phyloP scores from a whole-genome alignment of 2,113 vertebrate species.

The Thalassoma bifasciatum region DNA sequence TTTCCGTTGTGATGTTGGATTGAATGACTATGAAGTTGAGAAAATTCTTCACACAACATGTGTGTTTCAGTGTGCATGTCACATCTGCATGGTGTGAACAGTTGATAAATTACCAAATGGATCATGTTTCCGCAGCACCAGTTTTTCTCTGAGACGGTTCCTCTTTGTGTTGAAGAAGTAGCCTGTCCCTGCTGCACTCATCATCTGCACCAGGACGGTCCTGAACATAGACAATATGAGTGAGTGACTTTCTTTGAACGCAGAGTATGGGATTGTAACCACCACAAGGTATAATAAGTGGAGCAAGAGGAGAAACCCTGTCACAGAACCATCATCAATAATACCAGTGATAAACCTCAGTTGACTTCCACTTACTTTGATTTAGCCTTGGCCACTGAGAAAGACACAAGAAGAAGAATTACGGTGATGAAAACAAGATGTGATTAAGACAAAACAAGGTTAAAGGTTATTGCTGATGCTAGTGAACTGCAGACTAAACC shows the following conservation, averaged over 20 bases:
- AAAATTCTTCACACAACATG: no score
- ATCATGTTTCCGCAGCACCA: conserved; percentile 91
- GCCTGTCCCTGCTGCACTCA: conserved; percentile 93
- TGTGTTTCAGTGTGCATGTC: no score
- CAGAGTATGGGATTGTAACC: no score
- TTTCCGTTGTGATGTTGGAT: no score
- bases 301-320: no score
- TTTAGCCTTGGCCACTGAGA: conserved; percentile 84
- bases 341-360: background rate
- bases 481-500: no score
- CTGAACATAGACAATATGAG: conserved; percentile 67
- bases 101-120: conserved; percentile 87
- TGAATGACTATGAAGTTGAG: no score
- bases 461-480: no score
- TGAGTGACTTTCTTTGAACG: background rate
- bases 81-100: background rate
- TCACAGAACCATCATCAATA: background rate
- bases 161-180: conserved; percentile 90
- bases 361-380: conserved; percentile 82
- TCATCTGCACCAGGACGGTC: conserved; percentile 92
- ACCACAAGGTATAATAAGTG: no score
- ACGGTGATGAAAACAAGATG: background rate
- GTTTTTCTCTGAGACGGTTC: conserved; percentile 88
- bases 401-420: conserved; percentile 13
- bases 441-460: no score